A percentile compares a stretch with the other conserved stretches of the same genome.
Conservation (phyloP, 1,140 invertebrate genomes). For the Dendroctonus valens region DNA sequence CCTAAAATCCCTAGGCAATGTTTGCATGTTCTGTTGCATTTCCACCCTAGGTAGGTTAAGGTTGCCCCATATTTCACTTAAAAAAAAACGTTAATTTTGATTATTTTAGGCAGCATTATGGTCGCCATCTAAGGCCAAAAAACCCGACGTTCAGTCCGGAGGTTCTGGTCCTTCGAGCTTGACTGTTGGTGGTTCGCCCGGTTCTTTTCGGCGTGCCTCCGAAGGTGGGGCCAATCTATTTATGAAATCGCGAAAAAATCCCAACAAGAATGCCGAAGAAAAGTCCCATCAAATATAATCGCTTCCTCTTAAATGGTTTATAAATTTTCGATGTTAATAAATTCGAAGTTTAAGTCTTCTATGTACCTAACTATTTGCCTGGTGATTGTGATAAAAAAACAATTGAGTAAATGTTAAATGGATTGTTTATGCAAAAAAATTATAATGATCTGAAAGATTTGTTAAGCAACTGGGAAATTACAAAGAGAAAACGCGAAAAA, state of each 20-base stretch:
- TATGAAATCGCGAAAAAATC: constrained; percentile 33
- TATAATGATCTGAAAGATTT: too few relatives aligned
- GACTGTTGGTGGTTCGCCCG: constrained; percentile 56
- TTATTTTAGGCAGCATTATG: constrained; percentile 30
- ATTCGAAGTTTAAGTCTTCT: too few relatives aligned
- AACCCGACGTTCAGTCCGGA: constrained; percentile 53
- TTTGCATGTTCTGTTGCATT: too few relatives aligned
- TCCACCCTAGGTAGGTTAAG: too few relatives aligned
- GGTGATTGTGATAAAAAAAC: too few relatives aligned
- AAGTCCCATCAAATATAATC: constrained; percentile 34
- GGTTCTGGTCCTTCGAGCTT: constrained; percentile 59
- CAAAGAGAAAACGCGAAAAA: too few relatives aligned
- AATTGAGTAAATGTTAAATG: too few relatives aligned
- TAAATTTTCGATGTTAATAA: too few relatives aligned
- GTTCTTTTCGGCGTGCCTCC: constrained; percentile 70
- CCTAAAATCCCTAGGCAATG: too few relatives aligned
- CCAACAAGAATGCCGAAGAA: constrained; percentile 12
- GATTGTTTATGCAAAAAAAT: too few relatives aligned
- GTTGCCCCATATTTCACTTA: not conserved
- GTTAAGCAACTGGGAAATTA: too few relatives aligned
- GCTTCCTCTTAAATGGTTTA: not conserved
- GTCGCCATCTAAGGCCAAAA: constrained; percentile 33
- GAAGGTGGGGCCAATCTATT: constrained; percentile 79
- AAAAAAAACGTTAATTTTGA: constrained; percentile 1
- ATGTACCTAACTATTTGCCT: too few relatives aligned